Base-by-base conservation (phyloP, 2,888 invertebrate species). In the Mythimna vitellina region DNA sequence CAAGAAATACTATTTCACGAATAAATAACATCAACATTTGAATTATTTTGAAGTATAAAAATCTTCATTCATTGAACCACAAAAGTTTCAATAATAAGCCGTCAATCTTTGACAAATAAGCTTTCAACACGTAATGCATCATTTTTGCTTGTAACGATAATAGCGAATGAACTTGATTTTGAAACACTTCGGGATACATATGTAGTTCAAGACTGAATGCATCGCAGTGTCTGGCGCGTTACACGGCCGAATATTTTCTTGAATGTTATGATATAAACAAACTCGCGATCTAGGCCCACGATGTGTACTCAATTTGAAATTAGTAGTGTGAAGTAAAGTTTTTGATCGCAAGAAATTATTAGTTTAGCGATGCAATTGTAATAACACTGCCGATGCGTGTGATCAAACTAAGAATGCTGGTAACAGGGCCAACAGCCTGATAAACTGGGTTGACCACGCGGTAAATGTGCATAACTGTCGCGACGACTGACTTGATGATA, bases 251-350 rank as follows among this genome's bases (percentile, higher is more conserved):
- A 80, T 82, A 86, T 83, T 80, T 86, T 85, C 80, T 74, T 62
- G 68, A 76, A 58, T 70, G 69, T 68, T 80, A 68, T 72, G 57
- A 76, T 80, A 68, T 87, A 85, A 83, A 86, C 85, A 82, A 80
- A 74, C 68, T 60, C 64, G 68, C 74, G 73, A 75, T 82, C 66
- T 73, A 64, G 35, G 65, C 63, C 67, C 56, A n/a, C 63, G 56
- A 73, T 69, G 57, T 73, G 68, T 61, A 76, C 73, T 71, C 63
- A 70, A 70, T 78, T 53, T 65, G 62, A 68, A 70, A 70, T 68
- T 46, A 81, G 56, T 32, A 66, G 69, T 51, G 58, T 22, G 70
- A 56, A 70, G 32, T 62, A 60, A 56, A 51, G 35, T 64, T 73
- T 72, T 81, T 63, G 70, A 75, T 74, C 22, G 49, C 63, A 63